These are phyloP conservation scores for Podargus strigoides DNA, from an alignment of 2,797 vertebrate species.

Conservation along the genomic window DNA sequence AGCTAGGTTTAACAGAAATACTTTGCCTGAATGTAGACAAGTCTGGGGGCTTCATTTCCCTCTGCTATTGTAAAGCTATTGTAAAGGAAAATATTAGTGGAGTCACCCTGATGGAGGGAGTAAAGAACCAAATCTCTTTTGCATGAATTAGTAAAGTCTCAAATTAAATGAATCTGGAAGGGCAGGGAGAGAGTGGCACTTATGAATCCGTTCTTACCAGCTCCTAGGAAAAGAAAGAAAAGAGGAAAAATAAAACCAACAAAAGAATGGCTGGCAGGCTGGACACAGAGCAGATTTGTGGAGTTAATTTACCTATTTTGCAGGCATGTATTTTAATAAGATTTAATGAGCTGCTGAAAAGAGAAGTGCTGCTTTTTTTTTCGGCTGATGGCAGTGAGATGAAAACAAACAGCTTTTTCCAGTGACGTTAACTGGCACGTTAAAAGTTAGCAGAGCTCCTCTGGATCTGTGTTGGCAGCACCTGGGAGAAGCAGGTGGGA, in stretches of 20 bases:
- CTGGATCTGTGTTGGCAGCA: conserved; percentile 16
- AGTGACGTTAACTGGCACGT: not conserved
- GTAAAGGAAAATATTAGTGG: not conserved
- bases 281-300: conserved; percentile 9
- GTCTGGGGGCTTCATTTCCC: not conserved
- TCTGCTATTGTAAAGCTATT: not conserved
- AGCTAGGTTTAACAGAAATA: not conserved
- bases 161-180: not conserved
- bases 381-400: not conserved
- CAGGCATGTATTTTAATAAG: conserved; percentile 34
- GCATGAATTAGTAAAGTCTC: not conserved
- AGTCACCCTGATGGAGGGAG: not conserved
- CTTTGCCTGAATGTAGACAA: not conserved
- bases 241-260: rapidly evolving
- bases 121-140: not conserved
- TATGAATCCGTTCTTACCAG: not conserved
- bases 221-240: not conserved
- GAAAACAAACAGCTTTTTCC: conserved; percentile 15
- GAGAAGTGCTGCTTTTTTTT: conserved; percentile 10
- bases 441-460: conserved; percentile 1
- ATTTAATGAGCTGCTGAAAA: conserved; percentile 54
- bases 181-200: not conserved
- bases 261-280: not conserved
- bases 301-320: conserved; percentile 26
- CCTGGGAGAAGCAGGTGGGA: conserved; percentile 42